Base-by-base conservation (phyloP, 1,140 invertebrate species). In the Drosophila nannoptera region DNA sequence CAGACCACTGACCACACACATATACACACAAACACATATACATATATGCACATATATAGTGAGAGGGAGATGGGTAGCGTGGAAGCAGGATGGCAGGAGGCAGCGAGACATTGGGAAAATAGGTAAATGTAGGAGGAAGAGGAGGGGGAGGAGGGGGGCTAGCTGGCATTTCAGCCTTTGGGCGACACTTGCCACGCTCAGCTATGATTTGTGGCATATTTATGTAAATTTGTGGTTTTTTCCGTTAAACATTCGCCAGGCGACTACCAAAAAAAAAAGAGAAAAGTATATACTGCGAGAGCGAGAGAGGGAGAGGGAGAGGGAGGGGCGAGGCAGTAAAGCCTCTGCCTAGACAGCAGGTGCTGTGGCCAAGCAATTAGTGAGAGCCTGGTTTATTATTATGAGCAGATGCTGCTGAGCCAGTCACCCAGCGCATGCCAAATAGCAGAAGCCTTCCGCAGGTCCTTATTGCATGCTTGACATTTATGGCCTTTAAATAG, bases 221-320 rank as follows among this genome's bases (percentile, higher is more conserved):
- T 83, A 83, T 83, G 81, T 86, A 83, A 83, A 83, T 84, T 83
- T 86, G 80, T 86, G 80, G 78, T 83, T 82, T 81, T 82, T 82
- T 68, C 63, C 32, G 63, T 69, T 50, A 70, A 69, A 52, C 73
- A 66, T 73, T 52, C 72, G 38, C 64, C 58, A 54, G 69, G 62
- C 62, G 46, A n/a, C 38, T 62, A 56, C 35, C 4, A 16, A 52
- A 8, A 35, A 35, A 33, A 12, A 8, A 52, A 42, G 4, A 42
- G n/a, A 12, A 6, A 42, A 12, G 7, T 42, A 42, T 14, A 14
- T 42, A 42, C 11, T 5, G n/a, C 2, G 40, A 12, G 40, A 42
- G 4, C n/a, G 40, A 42, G 38, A 42, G 38, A n/a, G n/a, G 8
- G 35, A 36, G 6, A 35, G 33, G 7, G 33, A 35, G 33, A 35